Base-by-base conservation (phyloP, 2,797 vertebrate species). In the Clarias platycephalus region DNA sequence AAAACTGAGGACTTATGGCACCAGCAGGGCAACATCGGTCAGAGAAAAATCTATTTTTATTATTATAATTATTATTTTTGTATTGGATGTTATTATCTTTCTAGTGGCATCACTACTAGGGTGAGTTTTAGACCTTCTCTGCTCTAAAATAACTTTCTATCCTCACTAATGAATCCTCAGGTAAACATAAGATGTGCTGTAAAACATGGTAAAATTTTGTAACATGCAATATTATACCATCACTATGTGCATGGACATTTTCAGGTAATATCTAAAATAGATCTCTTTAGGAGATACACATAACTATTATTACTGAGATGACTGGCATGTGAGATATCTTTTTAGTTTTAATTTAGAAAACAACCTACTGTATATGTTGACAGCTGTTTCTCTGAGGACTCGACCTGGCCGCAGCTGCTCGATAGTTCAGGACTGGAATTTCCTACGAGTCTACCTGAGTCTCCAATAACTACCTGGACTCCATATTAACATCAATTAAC, bases 1-100 rank as follows among this genome's bases (percentile, higher is more conserved):
- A 93, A 90, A 91, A 90, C 84, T 70, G 86, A 86, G 87, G 89
- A 87, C 86, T 85, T 89, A 86, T 84, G 85, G 70, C 87, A 86
- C 83, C 83, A 44, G 78, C 79, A 85, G 89, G 81, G 89, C 66
- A 87, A 80, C 77, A 86, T 13, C 90, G 82, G 85, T 87, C 81
- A 86, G 78, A 85, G 85, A 92, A 88, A 88, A 86, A 62, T 24
- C 9, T 80, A 37, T 58, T 85, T 83, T 85, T 40, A 24, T 84
- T 84, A 83, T 86, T 58, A 87, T 84, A 64, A 79, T 10, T 67
- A 18, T 20, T 34, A 13, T 53, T 53, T 53, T 53, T 53, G 49
- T 34, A 66, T 31, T 60, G 34, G 81, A 57, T 62, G 78, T 80
- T 71, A 82, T 85, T 85, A 82, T 86, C 24, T 62, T 63, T 72